Conservation (phyloP, 2,888 invertebrate genomes). For the Melitaea athalia region DNA sequence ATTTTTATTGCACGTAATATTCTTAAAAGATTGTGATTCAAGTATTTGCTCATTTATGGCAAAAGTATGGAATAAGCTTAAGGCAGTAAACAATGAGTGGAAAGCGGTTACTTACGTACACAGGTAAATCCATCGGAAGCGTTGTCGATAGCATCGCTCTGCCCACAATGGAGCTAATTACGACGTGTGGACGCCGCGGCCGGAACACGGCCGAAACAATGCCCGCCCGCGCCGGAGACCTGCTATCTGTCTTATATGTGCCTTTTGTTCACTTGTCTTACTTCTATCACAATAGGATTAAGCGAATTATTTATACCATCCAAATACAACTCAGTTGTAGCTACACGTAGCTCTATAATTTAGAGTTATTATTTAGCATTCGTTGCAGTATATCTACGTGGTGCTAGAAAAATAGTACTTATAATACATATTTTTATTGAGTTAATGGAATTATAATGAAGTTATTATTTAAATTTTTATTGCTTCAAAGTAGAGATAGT, state of each 20-base stretch:
- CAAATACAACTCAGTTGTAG: constrained; percentile 22
- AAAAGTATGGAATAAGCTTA: constrained; percentile 35
- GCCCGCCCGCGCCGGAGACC: constrained; percentile 49
- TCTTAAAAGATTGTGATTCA: constrained; percentile 24
- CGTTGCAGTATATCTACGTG: not conserved
- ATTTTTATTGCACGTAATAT: constrained; percentile 35
- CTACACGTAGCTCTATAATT: not conserved
- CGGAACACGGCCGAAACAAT: constrained; percentile 67
- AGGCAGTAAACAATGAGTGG: constrained; percentile 65
- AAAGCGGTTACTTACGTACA: constrained; percentile 68
- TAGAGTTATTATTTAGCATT: constrained; percentile 11
- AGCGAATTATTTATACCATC: constrained; percentile 34
- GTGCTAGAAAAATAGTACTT: not conserved
- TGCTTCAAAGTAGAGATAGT: too few relatives aligned
- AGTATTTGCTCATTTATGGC: constrained; percentile 18
- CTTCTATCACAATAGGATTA: constrained; percentile 52
- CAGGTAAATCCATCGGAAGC: constrained; percentile 78
- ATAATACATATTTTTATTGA: not conserved
- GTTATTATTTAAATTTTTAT: not conserved
- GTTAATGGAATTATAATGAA: not conserved
- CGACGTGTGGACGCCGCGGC: constrained; percentile 55
- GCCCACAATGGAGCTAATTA: constrained; percentile 79
- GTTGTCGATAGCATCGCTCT: constrained; percentile 71
- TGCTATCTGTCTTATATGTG: constrained; percentile 51
- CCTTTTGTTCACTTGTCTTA: constrained; percentile 62